Conservation (phyloP, 2,888 invertebrate genomes). For the Limnephilus auricula region DNA sequence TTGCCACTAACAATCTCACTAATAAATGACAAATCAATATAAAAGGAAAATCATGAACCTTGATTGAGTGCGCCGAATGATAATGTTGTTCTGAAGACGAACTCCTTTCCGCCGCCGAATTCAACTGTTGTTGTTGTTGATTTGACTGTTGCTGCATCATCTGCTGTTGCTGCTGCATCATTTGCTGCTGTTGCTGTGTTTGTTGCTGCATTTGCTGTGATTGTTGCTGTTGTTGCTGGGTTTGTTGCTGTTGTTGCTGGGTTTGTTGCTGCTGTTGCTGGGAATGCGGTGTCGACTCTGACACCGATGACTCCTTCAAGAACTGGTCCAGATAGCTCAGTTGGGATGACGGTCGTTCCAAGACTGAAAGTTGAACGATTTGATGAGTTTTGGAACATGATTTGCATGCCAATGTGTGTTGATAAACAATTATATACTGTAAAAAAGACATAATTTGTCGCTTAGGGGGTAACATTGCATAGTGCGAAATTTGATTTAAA, state of each 20-base stretch:
- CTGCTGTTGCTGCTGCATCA: slow-evolving; percentile 40
- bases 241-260: slow-evolving; percentile 23
- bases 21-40: background rate
- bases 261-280: slow-evolving; percentile 32
- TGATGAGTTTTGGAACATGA: slow-evolving; percentile 6
- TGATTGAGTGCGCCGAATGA: slow-evolving; percentile 61
- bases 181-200: slow-evolving; percentile 15
- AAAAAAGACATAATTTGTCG: background rate
- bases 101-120: slow-evolving; percentile 28
- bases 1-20: background rate
- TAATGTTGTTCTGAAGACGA: slow-evolving; percentile 62
- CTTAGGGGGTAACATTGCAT: background rate
- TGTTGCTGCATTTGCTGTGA: background rate
- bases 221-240: slow-evolving; percentile 60
- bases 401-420: background rate
- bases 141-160: slow-evolving; percentile 31
- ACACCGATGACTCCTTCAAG: slow-evolving; percentile 84
- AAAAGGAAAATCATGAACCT: slow-evolving; percentile 44
- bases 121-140: slow-evolving; percentile 15
- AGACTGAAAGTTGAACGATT: slow-evolving; percentile 77
- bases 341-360: slow-evolving; percentile 93
- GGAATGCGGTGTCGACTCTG: slow-evolving; percentile 66
- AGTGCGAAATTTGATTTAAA: background rate
- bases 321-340: slow-evolving; percentile 95
- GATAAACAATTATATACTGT: background rate